Evolutionary conservation across 2,113 vertebrate genomes (phyloP).

Genomic region (Pholis gunnellus): DNA sequence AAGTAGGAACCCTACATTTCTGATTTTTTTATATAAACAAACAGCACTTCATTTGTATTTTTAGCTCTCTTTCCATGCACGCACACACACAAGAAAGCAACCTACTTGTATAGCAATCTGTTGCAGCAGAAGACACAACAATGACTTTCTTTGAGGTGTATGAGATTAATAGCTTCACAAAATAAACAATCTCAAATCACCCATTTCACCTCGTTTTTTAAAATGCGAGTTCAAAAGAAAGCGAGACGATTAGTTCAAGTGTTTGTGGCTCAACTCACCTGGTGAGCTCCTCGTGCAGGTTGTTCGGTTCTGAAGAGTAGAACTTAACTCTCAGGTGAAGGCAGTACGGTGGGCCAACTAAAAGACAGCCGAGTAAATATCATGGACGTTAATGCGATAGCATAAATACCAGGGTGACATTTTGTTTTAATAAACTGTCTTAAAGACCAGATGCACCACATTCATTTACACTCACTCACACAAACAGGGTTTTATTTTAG

Average conservation of each 20-base stretch:
- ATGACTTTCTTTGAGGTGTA: not conserved
- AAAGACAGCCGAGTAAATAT: not conserved
- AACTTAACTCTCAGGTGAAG: conserved; percentile 98
- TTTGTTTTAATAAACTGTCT: not conserved
- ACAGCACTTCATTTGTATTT: not conserved
- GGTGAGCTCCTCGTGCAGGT: conserved; percentile 96
- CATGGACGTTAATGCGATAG: not conserved
- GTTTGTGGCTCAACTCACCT: conserved; percentile 81
- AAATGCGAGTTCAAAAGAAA: not conserved
- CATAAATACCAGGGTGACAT: not conserved
- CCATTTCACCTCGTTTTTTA: not conserved
- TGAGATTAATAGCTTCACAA: not conserved
- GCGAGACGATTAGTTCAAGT: not conserved
- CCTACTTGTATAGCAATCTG: not conserved
- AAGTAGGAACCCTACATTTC: not conserved
- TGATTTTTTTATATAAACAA: not conserved
- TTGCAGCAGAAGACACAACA: not conserved
- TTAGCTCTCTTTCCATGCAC: not conserved
- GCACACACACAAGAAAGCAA: not conserved
- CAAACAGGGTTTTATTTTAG: not conserved
- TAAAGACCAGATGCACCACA: not conserved
- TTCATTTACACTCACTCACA: not conserved
- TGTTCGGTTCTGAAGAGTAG: conserved; percentile 99
- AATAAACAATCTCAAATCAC: not conserved
- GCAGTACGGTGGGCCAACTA: conserved; percentile 97